Conservation (phyloP, 2,113 vertebrate species). For the Crotalus viridis region DNA sequence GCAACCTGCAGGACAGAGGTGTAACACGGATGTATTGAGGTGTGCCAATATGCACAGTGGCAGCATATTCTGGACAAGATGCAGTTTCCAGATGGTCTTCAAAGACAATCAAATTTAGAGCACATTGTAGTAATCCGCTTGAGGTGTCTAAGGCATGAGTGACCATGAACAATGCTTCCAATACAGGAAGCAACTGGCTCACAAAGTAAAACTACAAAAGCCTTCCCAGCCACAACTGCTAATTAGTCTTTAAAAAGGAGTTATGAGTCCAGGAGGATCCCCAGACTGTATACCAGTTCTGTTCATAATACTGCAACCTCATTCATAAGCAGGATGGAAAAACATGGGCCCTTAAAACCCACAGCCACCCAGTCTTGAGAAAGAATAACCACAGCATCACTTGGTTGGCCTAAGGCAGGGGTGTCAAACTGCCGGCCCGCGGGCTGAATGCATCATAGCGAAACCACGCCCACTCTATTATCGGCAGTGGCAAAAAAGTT, state of each 20-base stretch:
- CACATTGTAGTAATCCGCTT: background rate
- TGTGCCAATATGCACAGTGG: background rate
- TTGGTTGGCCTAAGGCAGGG: background rate
- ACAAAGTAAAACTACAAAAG: background rate
- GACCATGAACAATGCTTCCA: background rate
- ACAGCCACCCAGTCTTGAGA: background rate
- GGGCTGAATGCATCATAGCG: too few relatives aligned
- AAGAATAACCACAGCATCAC: background rate
- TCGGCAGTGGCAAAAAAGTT: too few relatives aligned
- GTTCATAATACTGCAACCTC: background rate
- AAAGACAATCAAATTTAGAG: background rate
- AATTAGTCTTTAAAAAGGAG: background rate
- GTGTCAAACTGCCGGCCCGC: too few relatives aligned
- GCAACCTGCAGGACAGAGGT: background rate
- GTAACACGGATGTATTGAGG: background rate
- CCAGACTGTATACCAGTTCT: background rate
- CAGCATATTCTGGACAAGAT: background rate
- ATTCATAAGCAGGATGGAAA: background rate
- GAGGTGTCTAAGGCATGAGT: background rate
- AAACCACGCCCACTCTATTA: too few relatives aligned
- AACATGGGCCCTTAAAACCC: background rate
- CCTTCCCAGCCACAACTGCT: background rate
- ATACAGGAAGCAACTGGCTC: background rate
- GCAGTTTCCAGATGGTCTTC: background rate
- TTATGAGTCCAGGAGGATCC: background rate